phyloP scores from a whole-genome alignment of 1,140 invertebrate genomes.

The Bilobella aurantiaca region DNA sequence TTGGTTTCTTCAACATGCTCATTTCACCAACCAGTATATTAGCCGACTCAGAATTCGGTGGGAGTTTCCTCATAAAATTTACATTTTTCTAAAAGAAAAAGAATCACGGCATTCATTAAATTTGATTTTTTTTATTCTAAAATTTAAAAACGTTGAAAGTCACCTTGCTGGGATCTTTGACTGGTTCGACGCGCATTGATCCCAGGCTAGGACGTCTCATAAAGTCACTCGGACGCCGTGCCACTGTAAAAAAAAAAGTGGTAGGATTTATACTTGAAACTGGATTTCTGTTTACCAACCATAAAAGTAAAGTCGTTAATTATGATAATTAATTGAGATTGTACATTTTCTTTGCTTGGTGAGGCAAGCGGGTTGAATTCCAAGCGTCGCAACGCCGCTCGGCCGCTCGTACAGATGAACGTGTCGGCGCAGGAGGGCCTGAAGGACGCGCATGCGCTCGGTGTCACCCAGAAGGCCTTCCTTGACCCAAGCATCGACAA shows the following conservation, averaged over 20 bases:
- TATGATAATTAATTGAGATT: neutral
- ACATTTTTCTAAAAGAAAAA: slow-evolving; percentile 32
- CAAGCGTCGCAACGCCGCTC: neutral
- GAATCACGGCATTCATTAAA: slow-evolving; percentile 29
- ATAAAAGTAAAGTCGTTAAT: neutral
- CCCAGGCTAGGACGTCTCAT: neutral
- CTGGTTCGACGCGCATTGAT: slow-evolving; percentile 10
- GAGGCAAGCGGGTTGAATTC: neutral
- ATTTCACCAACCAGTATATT: slow-evolving; percentile 40
- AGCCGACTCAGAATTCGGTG: slow-evolving; percentile 39
- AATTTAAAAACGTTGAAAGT: no score
- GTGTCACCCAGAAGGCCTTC: neutral
- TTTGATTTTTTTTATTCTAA: slow-evolving; percentile 1
- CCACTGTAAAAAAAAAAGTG: neutral
- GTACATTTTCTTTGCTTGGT: slow-evolving; percentile 5
- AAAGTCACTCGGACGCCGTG: slow-evolving; percentile 5
- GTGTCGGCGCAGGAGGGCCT: slow-evolving; percentile 12
- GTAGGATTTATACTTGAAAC: no score
- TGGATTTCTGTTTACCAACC: neutral
- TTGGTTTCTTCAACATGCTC: slow-evolving; percentile 36
- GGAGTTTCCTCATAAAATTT: slow-evolving; percentile 40
- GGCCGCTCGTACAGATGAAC: slow-evolving; percentile 13
- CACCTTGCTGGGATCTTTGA: slow-evolving; percentile 16
- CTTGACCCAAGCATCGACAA: slow-evolving; percentile 12
- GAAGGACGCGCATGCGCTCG: neutral